Evolutionary conservation across 2,113 vertebrate species (phyloP).

Genomic region (Caranx ignobilis): DNA sequence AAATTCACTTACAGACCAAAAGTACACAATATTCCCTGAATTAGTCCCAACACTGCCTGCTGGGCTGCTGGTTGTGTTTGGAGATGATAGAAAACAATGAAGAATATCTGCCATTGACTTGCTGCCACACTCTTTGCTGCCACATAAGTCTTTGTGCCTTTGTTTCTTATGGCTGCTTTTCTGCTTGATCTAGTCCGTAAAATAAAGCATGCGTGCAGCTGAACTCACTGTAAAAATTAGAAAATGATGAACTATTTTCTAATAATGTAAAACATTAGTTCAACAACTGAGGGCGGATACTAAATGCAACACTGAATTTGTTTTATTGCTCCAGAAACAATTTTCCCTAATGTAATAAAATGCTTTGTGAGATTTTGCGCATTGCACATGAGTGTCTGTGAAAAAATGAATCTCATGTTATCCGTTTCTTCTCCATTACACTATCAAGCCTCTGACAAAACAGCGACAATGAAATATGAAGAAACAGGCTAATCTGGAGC

Average conservation of each 20-base stretch:
- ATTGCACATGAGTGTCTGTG: constrained; percentile 10
- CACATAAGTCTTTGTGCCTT: not conserved
- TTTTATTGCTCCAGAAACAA: constrained; percentile 34
- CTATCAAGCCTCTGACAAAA: constrained; percentile 37
- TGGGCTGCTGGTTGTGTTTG: constrained; percentile 35
- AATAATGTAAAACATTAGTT: constrained; percentile 25
- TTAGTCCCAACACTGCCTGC: constrained; percentile 35
- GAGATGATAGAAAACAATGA: constrained; percentile 41
- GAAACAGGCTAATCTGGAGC: constrained; percentile 25
- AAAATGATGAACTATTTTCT: constrained; percentile 13
- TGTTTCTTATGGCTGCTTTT: constrained; percentile 4
- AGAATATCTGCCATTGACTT: constrained; percentile 14
- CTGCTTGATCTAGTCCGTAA: not conserved
- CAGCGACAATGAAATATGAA: constrained; percentile 21
- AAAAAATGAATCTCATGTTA: constrained; percentile 30
- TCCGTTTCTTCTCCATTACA: constrained; percentile 36
- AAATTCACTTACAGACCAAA: constrained; percentile 34
- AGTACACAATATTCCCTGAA: constrained; percentile 41
- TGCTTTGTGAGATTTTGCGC: constrained; percentile 36
- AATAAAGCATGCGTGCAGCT: not conserved
- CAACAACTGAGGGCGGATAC: constrained; percentile 17
- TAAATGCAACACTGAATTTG: constrained; percentile 33
- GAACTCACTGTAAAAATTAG: constrained; percentile 5
- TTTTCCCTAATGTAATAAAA: constrained; percentile 44
- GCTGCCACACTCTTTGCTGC: not conserved